Base-by-base conservation (phyloP, 2,797 vertebrate species). In the Arctocebus calabarensis region DNA sequence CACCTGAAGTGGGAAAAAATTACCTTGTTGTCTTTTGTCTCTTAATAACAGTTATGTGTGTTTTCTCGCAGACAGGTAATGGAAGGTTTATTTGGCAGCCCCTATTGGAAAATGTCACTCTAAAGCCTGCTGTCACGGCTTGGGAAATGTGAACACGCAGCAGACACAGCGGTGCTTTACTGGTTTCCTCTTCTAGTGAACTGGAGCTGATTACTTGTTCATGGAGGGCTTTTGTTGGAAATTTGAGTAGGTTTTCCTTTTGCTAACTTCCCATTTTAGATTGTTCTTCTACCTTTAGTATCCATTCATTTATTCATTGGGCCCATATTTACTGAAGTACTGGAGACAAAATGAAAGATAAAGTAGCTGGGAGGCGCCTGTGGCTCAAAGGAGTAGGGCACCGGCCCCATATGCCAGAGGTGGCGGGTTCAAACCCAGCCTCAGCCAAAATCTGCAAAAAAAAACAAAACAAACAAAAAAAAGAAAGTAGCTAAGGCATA, bases 51-150 rank as follows among this genome's bases (percentile, higher is more conserved):
- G 0, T 71, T 66, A 37, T 93, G n/a, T 85, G 17, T 83, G 25
- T 32, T 61, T 95, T 68, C 88, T 45, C 64, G 66, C 62, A 93
- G 73, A 55, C 37, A 84, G 84, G 79, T 75, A 83, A 73, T 73
- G 59, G 71, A 57, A 84, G 43, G 55, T 68, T 71, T 93, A 29
- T 88, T 83, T 62, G 43, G 87, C 83, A 85, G 48, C 91, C 52
- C 66, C 62, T 62, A 0, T 29, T 62, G 37, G 66, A 79, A 97
- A 97, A 96, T 96, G 94, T 78, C 88, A 37, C 90, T 96, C 96
- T 89, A 84, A 89, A 97, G 71, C 40, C 62, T 96, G 84, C 78
- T 92, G 90, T 83, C 59, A 83, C 59, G 70, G 93, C 88, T 96
- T 97, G 90, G 85, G 89, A 96, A 92, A 82, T 55, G 70, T 96